Conservation (phyloP, 2,797 vertebrate species). For the Dromococcyx pavoninus region DNA sequence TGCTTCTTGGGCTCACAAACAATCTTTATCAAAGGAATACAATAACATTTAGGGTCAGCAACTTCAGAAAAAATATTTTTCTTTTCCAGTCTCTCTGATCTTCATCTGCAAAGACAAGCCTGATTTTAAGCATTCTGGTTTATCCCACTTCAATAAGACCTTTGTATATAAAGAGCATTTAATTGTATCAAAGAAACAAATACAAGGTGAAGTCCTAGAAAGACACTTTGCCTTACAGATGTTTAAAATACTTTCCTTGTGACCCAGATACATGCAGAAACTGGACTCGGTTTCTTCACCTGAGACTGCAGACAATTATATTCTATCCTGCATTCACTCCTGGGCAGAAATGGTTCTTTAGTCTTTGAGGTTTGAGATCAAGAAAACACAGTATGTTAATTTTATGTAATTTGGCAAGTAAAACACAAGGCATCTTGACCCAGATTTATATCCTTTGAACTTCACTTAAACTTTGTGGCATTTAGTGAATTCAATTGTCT, state of each 20-base stretch:
- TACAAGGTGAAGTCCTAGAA: not conserved
- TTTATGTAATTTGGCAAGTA: not conserved
- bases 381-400: not conserved
- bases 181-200: not conserved
- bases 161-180: not conserved
- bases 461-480: not conserved
- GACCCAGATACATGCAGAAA: not conserved
- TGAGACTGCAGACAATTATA: not conserved
- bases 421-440: not conserved
- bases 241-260: not conserved
- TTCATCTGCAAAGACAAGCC: not conserved
- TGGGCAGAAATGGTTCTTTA: not conserved
- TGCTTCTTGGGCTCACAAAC: not conserved
- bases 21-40: not conserved
- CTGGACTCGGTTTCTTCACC: rapidly evolving
- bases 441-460: not conserved
- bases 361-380: not conserved
- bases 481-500: not conserved
- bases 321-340: not conserved
- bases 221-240: not conserved
- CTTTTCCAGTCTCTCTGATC: not conserved
- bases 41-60: not conserved
- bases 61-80: not conserved
- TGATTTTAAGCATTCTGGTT: not conserved
- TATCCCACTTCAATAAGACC: not conserved